Base-by-base conservation (phyloP, 2,888 invertebrate species). In the Oxycera nigricornis region DNA sequence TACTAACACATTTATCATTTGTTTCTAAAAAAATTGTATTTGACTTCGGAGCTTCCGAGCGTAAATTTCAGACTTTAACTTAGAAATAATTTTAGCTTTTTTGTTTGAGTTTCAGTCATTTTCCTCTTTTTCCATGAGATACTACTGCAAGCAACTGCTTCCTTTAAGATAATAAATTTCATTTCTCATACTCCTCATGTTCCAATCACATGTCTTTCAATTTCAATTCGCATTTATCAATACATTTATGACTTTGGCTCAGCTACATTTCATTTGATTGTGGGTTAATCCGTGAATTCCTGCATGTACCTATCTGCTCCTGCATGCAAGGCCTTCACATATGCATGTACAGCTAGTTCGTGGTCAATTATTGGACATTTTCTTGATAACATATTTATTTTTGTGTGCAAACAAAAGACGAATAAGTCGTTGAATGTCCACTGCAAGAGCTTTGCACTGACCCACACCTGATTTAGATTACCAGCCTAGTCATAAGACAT, bases 211-310 rank as follows among this genome's bases (percentile, higher is more conserved):
- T n/a, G n/a, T n/a, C n/a, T n/a, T 61, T 61, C 31, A n/a, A 61
- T 17, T 61, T 61, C 31, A 61, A 28, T n/a, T n/a, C 61, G 7
- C 24, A 26, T 17, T 26, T 61, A 61, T 30, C 61, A 28, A 61
- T 28, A 61, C 24, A 61, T 61, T 61, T 61, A 61, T 61, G 61
- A 61, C 61, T 61, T 31, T n/a, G n/a, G n/a, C 39, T 39, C 30
- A 65, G 41, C 14, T 24, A 35, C 41, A 65, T 65, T 65, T 14
- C 7, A 41, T 24, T 65, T 22, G 22, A 65, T 24, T 35, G 65
- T 65, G 65, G 65, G 65, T 61, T 65, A 65, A 30, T 65, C 65
- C 65, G 24, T 11, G 30, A 65, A 65, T 65, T 65, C 65, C 41
- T 22, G 22, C 65, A 65, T 7, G 39, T 41, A 20, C 24, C n/a